Base-by-base conservation (phyloP, 2,888 invertebrate genomes). In the Pantelozetes paolii region DNA sequence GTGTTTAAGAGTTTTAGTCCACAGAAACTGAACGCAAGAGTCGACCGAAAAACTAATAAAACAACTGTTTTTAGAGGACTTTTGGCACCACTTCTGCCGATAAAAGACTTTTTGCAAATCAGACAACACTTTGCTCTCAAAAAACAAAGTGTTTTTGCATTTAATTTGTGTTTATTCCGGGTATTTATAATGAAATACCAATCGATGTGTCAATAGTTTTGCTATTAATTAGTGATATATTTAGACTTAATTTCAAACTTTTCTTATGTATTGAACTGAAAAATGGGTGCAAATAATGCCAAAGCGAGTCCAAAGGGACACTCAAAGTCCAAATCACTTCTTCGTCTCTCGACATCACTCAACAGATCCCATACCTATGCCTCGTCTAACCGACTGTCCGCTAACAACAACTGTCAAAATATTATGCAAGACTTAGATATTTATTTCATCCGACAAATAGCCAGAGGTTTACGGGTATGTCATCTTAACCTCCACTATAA, bases 271-370 rank as follows among this genome's bases (percentile, higher is more conserved):
- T n/a, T n/a, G n/a, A n/a, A n/a, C n/a, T n/a, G n/a, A 45, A 62
- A 62, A 30, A 62, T 62, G 62, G 62, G 62, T 18, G 62, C 62
- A 18, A 62, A 62, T 62, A 62, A 62, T 32, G 62, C 18, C 3
- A 62, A 62, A 18, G 32, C 30, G 26, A 62, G 18, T 32, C 9
- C 5, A 30, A 30, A n/a, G 13, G 13, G 32, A 62, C 11, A 28
- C 20, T 15, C 62, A 28, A 62, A 62, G 26, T 62, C 62, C n/a
- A 28, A 30, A 62, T 62, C 62, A 30, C 32, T 62, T 20, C 32
- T 62, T 6, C 28, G 62, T 26, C 32, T 62, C 32, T 32, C 62
- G 13, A 30, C 62, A 32, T 62, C 62, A 6, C 26, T 62, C 32
- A 62, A 62, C 32, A 62, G 62, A 62, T 62, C 62, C 6, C 62